Conservation (phyloP, 2,888 invertebrate species). For the Prionchulus punctatus region DNA sequence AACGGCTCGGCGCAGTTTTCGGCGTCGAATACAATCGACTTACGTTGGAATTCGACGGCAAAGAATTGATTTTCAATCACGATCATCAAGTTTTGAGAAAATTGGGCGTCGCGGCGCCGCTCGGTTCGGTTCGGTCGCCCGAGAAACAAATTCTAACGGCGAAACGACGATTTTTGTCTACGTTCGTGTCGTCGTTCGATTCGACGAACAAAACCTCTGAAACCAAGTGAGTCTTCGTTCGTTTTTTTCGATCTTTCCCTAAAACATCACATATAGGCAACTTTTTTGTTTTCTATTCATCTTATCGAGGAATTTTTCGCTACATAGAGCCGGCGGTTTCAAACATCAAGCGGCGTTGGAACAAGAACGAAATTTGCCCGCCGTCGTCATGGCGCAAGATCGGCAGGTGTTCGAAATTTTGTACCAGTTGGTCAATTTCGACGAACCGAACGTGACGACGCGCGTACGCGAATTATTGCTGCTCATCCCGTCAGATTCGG, state of each 20-base stretch:
- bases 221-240: neutral
- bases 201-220: neutral
- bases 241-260: too few species aligned
- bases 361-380: neutral
- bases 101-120: neutral
- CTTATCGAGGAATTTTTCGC: too few species aligned
- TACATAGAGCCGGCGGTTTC: too few species aligned
- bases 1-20: conserved; percentile 6
- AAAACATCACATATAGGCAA: too few species aligned
- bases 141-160: neutral
- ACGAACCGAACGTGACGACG: conserved; percentile 35
- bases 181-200: neutral
- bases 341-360: too few species aligned
- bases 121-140: neutral
- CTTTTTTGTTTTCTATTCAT: too few species aligned
- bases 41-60: conserved; percentile 1
- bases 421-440: conserved; percentile 37
- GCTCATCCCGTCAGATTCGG: conserved; percentile 39
- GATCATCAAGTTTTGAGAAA: neutral
- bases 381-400: neutral
- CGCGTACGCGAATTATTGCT: conserved; percentile 36
- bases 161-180: neutral
- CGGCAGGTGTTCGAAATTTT: conserved; percentile 38
- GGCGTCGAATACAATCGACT: conserved; percentile 1
- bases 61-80: neutral